phyloP scores from a whole-genome alignment of 1,140 invertebrate species.

The Telenomus remus region DNA sequence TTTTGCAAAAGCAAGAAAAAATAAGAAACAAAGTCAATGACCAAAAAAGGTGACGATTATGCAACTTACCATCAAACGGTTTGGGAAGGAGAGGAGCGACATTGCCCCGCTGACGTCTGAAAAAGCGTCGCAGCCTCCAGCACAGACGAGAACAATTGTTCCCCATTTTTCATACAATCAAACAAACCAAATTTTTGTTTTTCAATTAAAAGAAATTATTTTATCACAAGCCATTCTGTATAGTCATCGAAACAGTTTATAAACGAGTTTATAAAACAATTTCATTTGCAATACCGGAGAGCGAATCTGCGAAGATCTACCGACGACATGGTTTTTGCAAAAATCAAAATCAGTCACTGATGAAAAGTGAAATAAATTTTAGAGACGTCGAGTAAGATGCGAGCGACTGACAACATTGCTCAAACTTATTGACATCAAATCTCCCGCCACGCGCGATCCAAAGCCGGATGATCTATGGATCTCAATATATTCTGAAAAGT shows the following conservation, averaged over 20 bases:
- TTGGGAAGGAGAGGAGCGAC: constrained; percentile 45
- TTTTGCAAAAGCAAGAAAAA: no score
- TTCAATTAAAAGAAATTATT: not conserved
- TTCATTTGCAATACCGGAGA: no score
- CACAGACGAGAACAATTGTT: constrained; percentile 57
- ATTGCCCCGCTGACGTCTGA: constrained; percentile 27
- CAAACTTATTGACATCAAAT: constrained; percentile 50
- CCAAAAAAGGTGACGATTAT: not conserved
- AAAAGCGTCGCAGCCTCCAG: constrained; percentile 40
- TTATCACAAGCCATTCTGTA: not conserved
- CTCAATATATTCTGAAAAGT: constrained; percentile 1
- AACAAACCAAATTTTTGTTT: not conserved
- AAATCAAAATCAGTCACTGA: not conserved
- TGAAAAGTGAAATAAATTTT: constrained; percentile 15
- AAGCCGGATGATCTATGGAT: constrained; percentile 8
- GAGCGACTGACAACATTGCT: constrained; percentile 36
- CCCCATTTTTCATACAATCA: constrained; percentile 47
- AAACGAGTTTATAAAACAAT: no score
- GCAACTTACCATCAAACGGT: constrained; percentile 42
- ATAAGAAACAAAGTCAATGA: no score
- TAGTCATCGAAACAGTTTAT: no score
- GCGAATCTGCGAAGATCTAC: not conserved
- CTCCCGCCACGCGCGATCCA: constrained; percentile 25
- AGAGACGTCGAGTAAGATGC: constrained; percentile 12
- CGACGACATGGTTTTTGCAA: not conserved